Conservation (phyloP, 1,140 invertebrate species). For the Brachionus angularis region DNA sequence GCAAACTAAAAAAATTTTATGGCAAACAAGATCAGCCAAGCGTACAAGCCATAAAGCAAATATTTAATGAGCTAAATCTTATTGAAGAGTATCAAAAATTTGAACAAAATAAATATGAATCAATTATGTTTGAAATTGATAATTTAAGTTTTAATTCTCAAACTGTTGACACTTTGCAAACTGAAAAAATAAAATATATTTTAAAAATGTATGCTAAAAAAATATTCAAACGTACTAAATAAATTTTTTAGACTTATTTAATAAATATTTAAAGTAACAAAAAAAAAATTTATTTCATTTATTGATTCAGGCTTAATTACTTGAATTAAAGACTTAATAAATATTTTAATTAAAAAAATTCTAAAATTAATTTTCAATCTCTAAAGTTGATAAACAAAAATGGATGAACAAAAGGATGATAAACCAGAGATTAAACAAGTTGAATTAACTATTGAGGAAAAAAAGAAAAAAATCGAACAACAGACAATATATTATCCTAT, state of each 20-base stretch:
- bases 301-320: background rate
- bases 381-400: background rate
- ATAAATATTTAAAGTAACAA: constrained; percentile 16
- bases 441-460: constrained; percentile 28
- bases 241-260: constrained; percentile 41
- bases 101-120: constrained; percentile 68
- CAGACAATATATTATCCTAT: constrained; percentile 39
- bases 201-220: constrained; percentile 56
- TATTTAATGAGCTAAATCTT: constrained; percentile 75
- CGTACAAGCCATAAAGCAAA: constrained; percentile 68
- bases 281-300: background rate
- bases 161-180: background rate
- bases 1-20: constrained; percentile 76
- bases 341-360: background rate
- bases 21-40: constrained; percentile 67
- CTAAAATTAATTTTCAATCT: background rate
- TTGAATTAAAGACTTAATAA: no score
- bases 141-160: constrained; percentile 48
- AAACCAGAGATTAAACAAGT: background rate
- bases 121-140: constrained; percentile 51
- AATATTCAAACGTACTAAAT: constrained; percentile 58
- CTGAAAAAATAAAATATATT: constrained; percentile 48
- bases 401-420: background rate
- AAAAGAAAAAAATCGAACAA: constrained; percentile 25
- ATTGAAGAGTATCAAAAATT: constrained; percentile 73